A percentile compares a stretch with the other conserved stretches of the same genome.
Evolutionary conservation across 2,797 vertebrate genomes (phyloP).

Genomic region (Thamnophis elegans): DNA sequence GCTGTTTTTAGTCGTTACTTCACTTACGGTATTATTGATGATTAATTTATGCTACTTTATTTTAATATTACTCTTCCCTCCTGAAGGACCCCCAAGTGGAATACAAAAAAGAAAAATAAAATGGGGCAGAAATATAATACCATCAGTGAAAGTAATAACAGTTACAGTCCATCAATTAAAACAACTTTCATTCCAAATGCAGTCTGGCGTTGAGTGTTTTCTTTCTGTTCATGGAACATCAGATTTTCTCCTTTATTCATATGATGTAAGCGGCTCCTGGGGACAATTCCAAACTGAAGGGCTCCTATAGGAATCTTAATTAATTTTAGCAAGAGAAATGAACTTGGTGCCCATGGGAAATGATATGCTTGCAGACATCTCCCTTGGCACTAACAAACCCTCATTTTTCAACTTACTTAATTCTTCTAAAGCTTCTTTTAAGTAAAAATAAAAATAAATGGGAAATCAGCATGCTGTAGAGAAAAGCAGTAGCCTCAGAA

Average conservation of each 20-base stretch:
- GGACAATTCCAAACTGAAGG: neutral
- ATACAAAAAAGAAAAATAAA: neutral
- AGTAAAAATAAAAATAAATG: neutral
- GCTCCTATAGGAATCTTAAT: neutral
- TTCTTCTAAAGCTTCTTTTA: neutral
- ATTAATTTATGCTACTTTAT: neutral
- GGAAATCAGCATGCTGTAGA: neutral
- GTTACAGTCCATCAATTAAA: neutral
- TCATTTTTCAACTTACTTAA: neutral
- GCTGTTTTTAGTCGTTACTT: neutral
- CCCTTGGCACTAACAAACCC: neutral
- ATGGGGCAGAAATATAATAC: neutral
- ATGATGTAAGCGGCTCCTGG: neutral
- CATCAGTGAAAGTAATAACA: neutral
- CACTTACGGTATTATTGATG: neutral
- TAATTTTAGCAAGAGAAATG: neutral
- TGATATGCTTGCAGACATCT: neutral
- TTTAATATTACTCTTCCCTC: neutral
- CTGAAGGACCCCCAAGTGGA: neutral
- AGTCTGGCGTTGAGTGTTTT: neutral
- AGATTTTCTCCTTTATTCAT: neutral
- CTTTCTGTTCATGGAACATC: neutral
- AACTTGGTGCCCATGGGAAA: neutral
- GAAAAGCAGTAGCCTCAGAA: neutral
- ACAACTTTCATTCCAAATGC: neutral